A percentile compares a stretch with the other conserved stretches of the same genome.
These are phyloP conservation scores for Hypotaenidia okinawae DNA, from an alignment of 2,797 vertebrate genomes.

Conservation along the genomic window DNA sequence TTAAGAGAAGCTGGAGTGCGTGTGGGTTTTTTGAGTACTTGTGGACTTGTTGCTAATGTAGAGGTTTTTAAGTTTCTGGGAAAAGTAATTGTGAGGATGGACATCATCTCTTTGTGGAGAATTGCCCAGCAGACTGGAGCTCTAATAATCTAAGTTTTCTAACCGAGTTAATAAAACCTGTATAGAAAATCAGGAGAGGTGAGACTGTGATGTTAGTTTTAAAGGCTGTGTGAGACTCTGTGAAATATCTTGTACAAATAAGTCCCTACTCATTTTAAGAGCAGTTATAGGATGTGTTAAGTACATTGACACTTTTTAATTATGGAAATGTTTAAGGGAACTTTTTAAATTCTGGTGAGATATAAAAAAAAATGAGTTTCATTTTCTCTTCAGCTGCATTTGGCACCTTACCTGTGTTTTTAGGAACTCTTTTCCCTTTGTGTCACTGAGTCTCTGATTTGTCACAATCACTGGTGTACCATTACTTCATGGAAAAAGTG, in stretches of 20 bases:
- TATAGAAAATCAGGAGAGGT: not conserved
- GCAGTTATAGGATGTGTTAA: not conserved
- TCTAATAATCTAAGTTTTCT: not conserved
- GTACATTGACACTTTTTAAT: not conserved
- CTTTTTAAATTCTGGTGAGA: not conserved
- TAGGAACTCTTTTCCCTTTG: not conserved
- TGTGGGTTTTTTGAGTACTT: not conserved
- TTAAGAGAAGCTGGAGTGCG: not conserved
- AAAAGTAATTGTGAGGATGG: not conserved
- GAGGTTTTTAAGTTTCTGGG: not conserved
- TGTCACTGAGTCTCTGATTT: not conserved
- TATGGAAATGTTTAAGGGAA: not conserved
- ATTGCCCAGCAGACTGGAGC: not conserved
- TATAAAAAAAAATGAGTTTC: not conserved
- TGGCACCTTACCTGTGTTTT: not conserved
- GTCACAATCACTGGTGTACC: not conserved
- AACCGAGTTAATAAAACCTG: not conserved
- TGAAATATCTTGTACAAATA: not conserved
- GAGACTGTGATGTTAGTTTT: not conserved
- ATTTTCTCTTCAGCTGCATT: not conserved
- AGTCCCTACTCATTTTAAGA: not conserved
- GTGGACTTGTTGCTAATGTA: not conserved
- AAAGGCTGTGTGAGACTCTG: not conserved
- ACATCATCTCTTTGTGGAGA: not conserved
- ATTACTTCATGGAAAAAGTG: not conserved